Evolutionary conservation across 1,140 invertebrate genomes (phyloP).

Genomic region (Potamilus streckersoni): DNA sequence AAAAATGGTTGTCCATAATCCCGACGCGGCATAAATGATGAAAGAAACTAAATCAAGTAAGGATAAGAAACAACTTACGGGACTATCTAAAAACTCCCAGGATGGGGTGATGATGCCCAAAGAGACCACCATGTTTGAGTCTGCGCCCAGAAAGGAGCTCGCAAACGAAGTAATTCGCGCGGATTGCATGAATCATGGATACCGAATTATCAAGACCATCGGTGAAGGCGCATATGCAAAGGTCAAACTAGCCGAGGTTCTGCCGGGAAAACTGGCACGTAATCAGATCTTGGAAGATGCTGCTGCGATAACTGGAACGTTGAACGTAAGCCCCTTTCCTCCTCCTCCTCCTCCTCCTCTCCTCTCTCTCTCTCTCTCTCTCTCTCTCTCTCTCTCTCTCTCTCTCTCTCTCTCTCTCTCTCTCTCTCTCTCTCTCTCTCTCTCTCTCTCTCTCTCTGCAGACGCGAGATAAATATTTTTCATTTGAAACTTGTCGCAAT

Average conservation of each 20-base stretch:
- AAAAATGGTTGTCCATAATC: no score
- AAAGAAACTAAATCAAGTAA: no score
- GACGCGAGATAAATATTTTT: no score
- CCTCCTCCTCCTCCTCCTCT: background rate
- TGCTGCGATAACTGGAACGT: conserved; percentile 16
- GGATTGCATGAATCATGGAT: conserved; percentile 42
- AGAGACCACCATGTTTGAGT: conserved; percentile 20
- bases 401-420: background rate
- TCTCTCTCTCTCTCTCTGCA: no score
- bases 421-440: background rate
- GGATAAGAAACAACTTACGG: no score
- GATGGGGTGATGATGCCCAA: no score
- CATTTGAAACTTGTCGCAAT: background rate
- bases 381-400: background rate
- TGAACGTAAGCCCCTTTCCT: conserved; percentile 21
- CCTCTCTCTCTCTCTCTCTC: background rate
- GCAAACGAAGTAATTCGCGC: conserved; percentile 28
- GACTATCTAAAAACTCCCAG: no score
- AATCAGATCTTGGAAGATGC: conserved; percentile 27
- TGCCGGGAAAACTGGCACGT: conserved; percentile 37
- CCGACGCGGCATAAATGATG: no score
- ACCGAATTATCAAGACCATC: conserved; percentile 32
- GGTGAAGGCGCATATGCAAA: conserved; percentile 52
- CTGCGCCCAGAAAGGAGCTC: conserved; percentile 16
- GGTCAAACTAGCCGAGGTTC: conserved; percentile 45